phyloP scores from a whole-genome alignment of 2,797 vertebrate genomes.

The Novumbra hubbsi region DNA sequence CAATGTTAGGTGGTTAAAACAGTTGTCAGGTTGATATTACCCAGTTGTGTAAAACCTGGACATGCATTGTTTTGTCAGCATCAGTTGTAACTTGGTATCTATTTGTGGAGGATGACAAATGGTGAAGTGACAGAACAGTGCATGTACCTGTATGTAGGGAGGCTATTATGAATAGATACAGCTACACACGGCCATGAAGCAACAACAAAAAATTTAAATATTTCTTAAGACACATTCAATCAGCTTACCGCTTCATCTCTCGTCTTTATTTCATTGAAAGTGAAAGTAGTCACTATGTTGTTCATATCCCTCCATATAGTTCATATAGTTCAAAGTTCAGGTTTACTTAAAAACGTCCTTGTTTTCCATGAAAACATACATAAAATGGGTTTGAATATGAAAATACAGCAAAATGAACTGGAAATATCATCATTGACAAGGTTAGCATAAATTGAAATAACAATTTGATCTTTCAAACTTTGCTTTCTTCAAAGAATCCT shows the following conservation, averaged over 20 bases:
- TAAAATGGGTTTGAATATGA: no score
- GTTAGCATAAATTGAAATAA: no score
- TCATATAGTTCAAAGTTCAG: no score
- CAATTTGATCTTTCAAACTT: no score
- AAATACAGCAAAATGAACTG: no score
- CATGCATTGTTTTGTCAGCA: not conserved
- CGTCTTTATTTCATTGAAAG: conserved; percentile 35
- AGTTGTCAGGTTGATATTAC: not conserved
- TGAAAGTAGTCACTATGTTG: conserved; percentile 43
- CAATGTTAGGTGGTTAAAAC: no score
- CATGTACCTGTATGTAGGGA: not conserved
- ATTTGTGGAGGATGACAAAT: conserved; percentile 12
- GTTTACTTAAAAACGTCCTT: no score
- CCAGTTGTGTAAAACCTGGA: not conserved
- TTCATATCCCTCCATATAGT: not conserved
- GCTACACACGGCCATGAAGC: conserved; percentile 19
- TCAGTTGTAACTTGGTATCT: conserved; percentile 3
- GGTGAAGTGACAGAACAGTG: conserved; percentile 21
- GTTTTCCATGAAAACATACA: no score
- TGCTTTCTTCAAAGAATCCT: no score
- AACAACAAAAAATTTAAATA: conserved; percentile 25
- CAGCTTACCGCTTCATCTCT: conserved; percentile 28
- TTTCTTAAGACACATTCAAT: conserved; percentile 43
- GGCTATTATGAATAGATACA: conserved; percentile 26
- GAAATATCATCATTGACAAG: no score